phyloP scores from a whole-genome alignment of 1,140 invertebrate species.

The Xylocopa sonorina region DNA sequence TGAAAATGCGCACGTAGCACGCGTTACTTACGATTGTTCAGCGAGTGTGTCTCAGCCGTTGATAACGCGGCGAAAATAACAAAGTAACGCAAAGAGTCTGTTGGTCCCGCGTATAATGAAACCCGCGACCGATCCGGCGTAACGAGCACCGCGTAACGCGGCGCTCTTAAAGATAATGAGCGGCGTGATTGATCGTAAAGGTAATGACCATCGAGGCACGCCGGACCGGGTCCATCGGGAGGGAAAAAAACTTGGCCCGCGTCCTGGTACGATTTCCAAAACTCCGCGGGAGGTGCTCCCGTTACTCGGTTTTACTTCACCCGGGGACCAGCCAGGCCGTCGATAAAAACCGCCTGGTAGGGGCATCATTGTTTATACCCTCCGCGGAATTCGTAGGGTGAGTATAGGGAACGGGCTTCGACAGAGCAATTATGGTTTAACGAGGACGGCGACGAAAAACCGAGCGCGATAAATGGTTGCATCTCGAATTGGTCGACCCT shows the following conservation, averaged over 20 bases:
- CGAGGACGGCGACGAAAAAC: background rate
- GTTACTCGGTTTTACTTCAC: slow-evolving; percentile 32
- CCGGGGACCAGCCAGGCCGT: background rate
- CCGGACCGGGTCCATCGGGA: background rate
- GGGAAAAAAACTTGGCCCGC: slow-evolving; percentile 27
- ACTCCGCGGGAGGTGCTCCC: slow-evolving; percentile 59
- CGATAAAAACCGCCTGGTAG: slow-evolving; percentile 17
- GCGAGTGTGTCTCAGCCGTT: too few relatives aligned
- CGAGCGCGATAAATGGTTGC: background rate
- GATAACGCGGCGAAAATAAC: too few relatives aligned
- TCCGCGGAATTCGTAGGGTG: slow-evolving; percentile 15
- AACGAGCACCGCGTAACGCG: slow-evolving; percentile 68
- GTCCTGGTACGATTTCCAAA: slow-evolving; percentile 54
- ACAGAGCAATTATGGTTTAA: background rate
- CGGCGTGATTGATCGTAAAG: slow-evolving; percentile 77
- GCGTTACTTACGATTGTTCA: too few relatives aligned
- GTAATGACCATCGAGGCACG: slow-evolving; percentile 73
- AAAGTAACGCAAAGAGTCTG: slow-evolving; percentile 16
- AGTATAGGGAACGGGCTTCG: background rate
- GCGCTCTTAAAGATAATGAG: slow-evolving; percentile 77
- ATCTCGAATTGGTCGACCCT: background rate
- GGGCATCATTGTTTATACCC: slow-evolving; percentile 40
- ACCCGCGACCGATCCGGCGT: slow-evolving; percentile 40
- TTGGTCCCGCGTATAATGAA: slow-evolving; percentile 50
- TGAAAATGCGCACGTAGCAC: too few relatives aligned